Evolutionary conservation across 2,113 vertebrate genomes (phyloP), one percentile per base, ranked within the genome.

Genomic region (Guaruba guarouba): DNA sequence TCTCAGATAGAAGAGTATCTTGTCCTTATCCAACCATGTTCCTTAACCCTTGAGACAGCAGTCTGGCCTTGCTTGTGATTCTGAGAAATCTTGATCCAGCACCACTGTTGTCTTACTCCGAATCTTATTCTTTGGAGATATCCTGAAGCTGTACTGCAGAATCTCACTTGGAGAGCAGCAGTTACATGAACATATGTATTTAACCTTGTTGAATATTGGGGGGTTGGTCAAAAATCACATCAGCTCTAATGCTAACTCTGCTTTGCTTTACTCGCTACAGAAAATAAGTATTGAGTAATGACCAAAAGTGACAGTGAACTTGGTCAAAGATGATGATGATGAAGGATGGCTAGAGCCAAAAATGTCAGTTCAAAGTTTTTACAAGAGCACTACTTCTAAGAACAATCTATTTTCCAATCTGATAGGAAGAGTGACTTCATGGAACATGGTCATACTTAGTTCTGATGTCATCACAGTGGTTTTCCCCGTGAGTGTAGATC

Each of bases 381-480:
- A 43, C 9, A 84, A 48, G 23, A 71, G 3, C 29, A 4, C 15
- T 13, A 3, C 17, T 73, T 62, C 37, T 19, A 44, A 37, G 8
- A 9, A 23, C 84, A 63, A 2, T 2, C 10, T 13, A 5, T 62
- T 29, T 19, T 61, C 17, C 14, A 6, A 7, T 49, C n/a, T n/a
- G 8, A 13, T 14, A 23, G 17, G 54, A 66, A 39, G 19, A 1
- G 7, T 5, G 22, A 35, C 54, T 69, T 92, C 2, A 8, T 52
- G 59, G 31, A 48, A 10, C 8, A 1, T 0, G n/a, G 10, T 19
- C 68, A 4, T 4, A 1, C 14, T 52, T 69, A 11, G 24, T 3
- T n/a, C 28, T 54, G 37, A 6, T 84, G 70, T 6, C 37, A 35
- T 49, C 44, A 23, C 11, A 6, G 13, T 22, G 37, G 20, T 75